Evolutionary conservation across 2,888 invertebrate genomes (phyloP), one percentile per base, ranked within the genome.

Genomic region (Laspeyria flexula): DNA sequence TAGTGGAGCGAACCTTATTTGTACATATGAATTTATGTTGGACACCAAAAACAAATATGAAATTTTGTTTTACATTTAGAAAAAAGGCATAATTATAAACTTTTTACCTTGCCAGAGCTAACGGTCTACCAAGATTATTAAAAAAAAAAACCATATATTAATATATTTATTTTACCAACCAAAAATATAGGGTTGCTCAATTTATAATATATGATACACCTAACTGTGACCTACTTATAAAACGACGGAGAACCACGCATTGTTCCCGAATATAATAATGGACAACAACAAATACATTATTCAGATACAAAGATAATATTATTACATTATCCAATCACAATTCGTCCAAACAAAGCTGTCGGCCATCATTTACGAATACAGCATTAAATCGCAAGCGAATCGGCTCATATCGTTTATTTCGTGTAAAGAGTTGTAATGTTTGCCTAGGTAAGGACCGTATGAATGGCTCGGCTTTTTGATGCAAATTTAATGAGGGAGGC

Each of bases 401-500:
- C 55, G 46, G 45, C 55, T 46, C 51, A 21, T 58, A 62, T 55
- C 54, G 34, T 60, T 49, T 65, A 66, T 70, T 62, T 48, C 37
- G 49, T 56, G 62, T 58, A 53, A 60, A 69, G 46, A 65, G 55
- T 62, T 53, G 62, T 66, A 65, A 65, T 75, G 79, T 81, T 80
- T 77, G 71, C 75, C 65, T 69, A 76, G 70, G 70, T 75, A 72
- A 77, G 74, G 67, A 71, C 61, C 63, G 71, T 65, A 78, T 80
- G 80, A 85, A 85, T 78, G 62, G 77, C 73, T 59, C 60, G 73
- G 61, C 77, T 79, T 82, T 84, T 80, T 83, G 83, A 85, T 88
- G 84, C 79, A 87, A 86, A 85, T 86, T 86, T 88, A 86, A 88
- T 87, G 88, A 87, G 86, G 71, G 75, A 73, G 77, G 71, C 68